Evolutionary conservation across 2,888 invertebrate species (phyloP).

Genomic region (Ophion costatus): DNA sequence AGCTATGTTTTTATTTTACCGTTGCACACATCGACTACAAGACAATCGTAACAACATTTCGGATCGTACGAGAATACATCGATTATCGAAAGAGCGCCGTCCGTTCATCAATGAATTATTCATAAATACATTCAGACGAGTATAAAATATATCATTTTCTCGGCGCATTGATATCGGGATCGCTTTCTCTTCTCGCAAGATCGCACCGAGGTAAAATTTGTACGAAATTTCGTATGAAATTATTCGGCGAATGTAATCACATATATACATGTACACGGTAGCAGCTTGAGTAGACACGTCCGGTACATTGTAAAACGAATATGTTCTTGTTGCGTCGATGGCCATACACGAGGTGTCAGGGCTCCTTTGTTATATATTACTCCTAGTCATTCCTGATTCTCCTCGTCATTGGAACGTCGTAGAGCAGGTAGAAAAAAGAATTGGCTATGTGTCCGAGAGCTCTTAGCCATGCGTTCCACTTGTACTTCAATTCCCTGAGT

Average conservation of each 20-base stretch:
- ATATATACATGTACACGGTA: not conserved
- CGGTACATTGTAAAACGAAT: not conserved
- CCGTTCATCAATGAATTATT: not conserved
- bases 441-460: conserved; percentile 85
- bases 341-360: not conserved
- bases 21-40: not conserved
- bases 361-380: not conserved
- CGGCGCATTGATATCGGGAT: not conserved
- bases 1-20: not conserved
- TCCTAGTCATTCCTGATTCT: conserved; percentile 75
- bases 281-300: not conserved
- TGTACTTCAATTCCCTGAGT: conserved; percentile 84
- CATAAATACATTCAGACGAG: not conserved
- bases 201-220: not conserved
- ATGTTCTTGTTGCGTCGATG: not conserved
- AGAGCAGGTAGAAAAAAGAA: conserved; percentile 85
- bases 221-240: not conserved
- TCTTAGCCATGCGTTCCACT: conserved; percentile 84
- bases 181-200: no score
- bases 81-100: no score
- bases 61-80: no score
- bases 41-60: not conserved
- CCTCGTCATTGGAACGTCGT: conserved; percentile 86
- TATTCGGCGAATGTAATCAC: not conserved
- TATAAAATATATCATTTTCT: not conserved